Percentiles rank a stretch among this genome's conserved stretches.
These are phyloP conservation scores for Coregonus clupeaformis DNA, from an alignment of 2,113 vertebrate genomes.

Conservation along the genomic window DNA sequence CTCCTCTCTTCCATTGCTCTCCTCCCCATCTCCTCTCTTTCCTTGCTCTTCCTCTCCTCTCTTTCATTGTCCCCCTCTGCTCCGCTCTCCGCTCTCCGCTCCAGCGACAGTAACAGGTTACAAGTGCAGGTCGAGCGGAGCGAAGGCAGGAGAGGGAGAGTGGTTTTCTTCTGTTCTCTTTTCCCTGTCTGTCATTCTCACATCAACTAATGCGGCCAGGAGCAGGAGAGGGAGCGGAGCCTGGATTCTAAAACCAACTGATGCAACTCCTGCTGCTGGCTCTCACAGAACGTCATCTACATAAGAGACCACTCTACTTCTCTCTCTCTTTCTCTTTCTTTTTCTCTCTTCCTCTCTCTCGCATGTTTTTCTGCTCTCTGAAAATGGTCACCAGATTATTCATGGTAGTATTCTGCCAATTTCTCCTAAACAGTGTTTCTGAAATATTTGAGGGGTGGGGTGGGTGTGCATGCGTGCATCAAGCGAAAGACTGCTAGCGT, in stretches of 20 bases:
- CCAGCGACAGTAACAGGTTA: conserved; percentile 5
- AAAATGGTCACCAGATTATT: no score
- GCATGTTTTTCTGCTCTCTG: no score
- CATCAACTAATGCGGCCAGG: not conserved
- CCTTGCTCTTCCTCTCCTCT: not conserved
- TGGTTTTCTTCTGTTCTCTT: not conserved
- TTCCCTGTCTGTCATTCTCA: not conserved
- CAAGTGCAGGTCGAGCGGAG: not conserved
- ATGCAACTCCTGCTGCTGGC: not conserved
- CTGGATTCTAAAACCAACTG: not conserved
- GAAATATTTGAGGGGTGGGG: no score
- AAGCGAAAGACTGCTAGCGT: no score
- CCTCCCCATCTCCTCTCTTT: not conserved
- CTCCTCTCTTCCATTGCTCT: not conserved
- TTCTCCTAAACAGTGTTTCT: no score
- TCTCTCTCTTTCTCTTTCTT: not conserved
- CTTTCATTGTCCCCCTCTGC: no score
- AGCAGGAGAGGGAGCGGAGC: no score
- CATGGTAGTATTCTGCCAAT: no score
- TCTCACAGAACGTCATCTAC: not conserved
- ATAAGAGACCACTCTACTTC: no score
- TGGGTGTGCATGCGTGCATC: no score
- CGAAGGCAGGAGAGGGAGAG: conserved; percentile 7
- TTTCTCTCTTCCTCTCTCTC: no score
- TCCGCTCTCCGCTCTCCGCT: not conserved